These are phyloP conservation scores for Philopotamus ludificatus DNA, from an alignment of 1,140 invertebrate species.

Conservation along the genomic window DNA sequence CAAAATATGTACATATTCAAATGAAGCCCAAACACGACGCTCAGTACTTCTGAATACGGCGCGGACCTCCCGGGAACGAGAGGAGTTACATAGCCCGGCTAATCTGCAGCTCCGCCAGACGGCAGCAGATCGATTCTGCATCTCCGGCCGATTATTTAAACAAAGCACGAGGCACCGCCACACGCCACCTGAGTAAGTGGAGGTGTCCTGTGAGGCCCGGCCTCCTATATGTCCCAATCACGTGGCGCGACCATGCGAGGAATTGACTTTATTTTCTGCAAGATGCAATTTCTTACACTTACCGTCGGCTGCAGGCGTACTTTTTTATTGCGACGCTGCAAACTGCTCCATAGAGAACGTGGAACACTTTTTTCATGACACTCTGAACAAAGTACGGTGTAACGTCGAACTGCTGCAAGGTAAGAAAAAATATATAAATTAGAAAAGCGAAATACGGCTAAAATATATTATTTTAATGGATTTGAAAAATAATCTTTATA, in stretches of 20 bases:
- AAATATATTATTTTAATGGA: too few relatives aligned
- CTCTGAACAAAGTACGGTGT: constrained; percentile 5
- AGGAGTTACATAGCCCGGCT: neutral
- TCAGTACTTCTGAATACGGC: neutral
- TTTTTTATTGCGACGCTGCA: neutral
- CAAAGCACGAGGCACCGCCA: neutral
- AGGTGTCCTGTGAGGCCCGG: constrained; percentile 6
- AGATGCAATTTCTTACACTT: constrained; percentile 40
- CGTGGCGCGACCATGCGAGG: constrained; percentile 34
- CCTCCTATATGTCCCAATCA: constrained; percentile 31
- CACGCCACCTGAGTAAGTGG: constrained; percentile 19
- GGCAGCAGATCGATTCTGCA: neutral
- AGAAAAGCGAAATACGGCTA: too few relatives aligned
- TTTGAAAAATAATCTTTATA: too few relatives aligned
- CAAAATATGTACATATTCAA: neutral
- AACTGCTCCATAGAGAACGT: constrained; percentile 24
- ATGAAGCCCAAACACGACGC: neutral
- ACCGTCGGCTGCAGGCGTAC: neutral
- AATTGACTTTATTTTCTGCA: constrained; percentile 41
- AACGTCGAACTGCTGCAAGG: too few relatives aligned
- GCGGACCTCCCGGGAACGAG: neutral
- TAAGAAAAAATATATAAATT: too few relatives aligned
- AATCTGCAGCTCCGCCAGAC: neutral
- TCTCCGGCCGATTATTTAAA: neutral
- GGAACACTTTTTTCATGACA: constrained; percentile 24